phyloP scores from a whole-genome alignment of 2,113 vertebrate genomes.

The Hippocampus mohnikei region DNA sequence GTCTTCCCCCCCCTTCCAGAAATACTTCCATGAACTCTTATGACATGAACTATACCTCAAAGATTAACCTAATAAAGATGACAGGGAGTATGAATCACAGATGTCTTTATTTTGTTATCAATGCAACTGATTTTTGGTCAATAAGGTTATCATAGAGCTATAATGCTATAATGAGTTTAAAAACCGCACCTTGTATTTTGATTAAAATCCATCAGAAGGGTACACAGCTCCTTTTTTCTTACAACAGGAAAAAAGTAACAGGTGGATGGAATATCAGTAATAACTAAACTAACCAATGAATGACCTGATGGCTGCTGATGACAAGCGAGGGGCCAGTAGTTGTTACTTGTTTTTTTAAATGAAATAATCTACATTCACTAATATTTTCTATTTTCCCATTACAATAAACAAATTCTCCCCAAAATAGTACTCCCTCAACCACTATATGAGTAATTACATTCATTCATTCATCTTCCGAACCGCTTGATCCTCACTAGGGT shows the following conservation, averaged over 20 bases:
- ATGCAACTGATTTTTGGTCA: background rate
- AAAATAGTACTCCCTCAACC: too few relatives aligned
- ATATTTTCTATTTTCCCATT: too few relatives aligned
- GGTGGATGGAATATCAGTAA: background rate
- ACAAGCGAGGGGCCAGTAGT: too few relatives aligned
- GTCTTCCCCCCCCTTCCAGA: background rate
- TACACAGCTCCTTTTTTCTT: background rate
- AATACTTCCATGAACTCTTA: constrained; percentile 1
- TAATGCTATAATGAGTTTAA: background rate
- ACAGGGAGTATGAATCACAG: background rate
- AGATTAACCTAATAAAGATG: background rate
- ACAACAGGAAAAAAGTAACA: background rate
- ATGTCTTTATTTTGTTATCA: background rate
- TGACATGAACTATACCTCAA: background rate
- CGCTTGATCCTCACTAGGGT: too few relatives aligned
- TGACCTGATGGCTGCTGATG: background rate
- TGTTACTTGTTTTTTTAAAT: too few relatives aligned
- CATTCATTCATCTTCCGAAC: too few relatives aligned
- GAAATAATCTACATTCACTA: too few relatives aligned
- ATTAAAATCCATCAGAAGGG: background rate
- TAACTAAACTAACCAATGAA: background rate
- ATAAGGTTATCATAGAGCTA: background rate
- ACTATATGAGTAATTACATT: too few relatives aligned
- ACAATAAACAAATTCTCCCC: too few relatives aligned
- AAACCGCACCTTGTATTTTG: background rate